Conservation (phyloP, 2,888 invertebrate genomes). For the Limulus polyphemus region DNA sequence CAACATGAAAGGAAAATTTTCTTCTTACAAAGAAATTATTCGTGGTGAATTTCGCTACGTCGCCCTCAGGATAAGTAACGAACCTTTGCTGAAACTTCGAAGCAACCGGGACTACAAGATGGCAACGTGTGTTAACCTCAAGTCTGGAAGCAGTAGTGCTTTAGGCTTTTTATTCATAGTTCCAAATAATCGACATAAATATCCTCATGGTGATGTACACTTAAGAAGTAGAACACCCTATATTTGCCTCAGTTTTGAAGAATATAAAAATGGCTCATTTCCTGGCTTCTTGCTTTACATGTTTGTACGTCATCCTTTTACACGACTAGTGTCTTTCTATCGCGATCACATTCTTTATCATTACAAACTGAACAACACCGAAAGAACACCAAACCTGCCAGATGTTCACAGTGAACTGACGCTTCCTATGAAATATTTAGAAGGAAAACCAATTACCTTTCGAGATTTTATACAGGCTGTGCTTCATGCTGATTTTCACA, state of each 20-base stretch:
- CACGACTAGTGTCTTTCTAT: conserved; percentile 24
- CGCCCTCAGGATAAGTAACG: too few relatives aligned
- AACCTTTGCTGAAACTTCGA: too few relatives aligned
- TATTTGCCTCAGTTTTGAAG: too few relatives aligned
- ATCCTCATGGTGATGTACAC: not conserved
- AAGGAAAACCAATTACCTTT: conserved; percentile 48
- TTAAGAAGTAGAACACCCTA: too few relatives aligned
- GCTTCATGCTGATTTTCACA: conserved; percentile 48
- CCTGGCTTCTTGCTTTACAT: conserved; percentile 3
- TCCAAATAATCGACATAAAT: conserved; percentile 5
- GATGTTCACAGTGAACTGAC: conserved; percentile 20
- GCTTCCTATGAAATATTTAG: conserved; percentile 11
- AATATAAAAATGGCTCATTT: too few relatives aligned
- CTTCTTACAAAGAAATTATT: too few relatives aligned
- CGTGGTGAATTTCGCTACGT: conserved; percentile 9
- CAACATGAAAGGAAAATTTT: too few relatives aligned
- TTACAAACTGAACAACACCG: conserved; percentile 11
- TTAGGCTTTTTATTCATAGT: too few relatives aligned
- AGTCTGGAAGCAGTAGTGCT: too few relatives aligned
- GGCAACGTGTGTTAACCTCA: too few relatives aligned
- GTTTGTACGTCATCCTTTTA: conserved; percentile 26
- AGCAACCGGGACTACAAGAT: too few relatives aligned
- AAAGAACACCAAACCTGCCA: conserved; percentile 5
- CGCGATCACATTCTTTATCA: conserved; percentile 21
- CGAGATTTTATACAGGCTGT: conserved; percentile 68